Evolutionary conservation across 2,113 vertebrate species (phyloP), one percentile per base, ranked within the genome.

Genomic region (Heterotis niloticus): DNA sequence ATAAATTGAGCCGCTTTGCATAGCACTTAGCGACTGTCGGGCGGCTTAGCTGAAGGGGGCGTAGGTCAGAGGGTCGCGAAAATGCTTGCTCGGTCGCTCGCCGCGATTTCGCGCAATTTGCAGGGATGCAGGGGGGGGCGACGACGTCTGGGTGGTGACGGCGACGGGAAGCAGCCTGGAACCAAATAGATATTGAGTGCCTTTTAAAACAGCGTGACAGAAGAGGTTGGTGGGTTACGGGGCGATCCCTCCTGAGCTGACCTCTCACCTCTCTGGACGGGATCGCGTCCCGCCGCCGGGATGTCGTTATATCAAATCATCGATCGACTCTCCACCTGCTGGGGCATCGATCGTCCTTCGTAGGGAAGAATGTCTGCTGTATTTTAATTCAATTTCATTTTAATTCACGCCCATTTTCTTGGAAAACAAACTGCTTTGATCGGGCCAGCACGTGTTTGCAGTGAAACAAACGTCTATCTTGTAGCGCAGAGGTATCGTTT

Each of bases 1-100:
- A 92, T 89, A 91, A 91, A 93, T 84, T 79, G 89, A 89, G 88
- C 87, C 87, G 84, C 83, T 80, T 80, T 76, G 52, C 79, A 80
- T 80, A 77, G 64, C 77, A 81, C 88, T 88, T 92, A 89, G 90
- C 85, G 85, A 75, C 66, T 78, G 76, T 68, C 69, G 76, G 80
- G 81, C 81, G 83, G 88, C 82, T 87, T 7, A 84, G 86, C 83
- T 86, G 82, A 79, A 83, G 83, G 80, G 28, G 14, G 34, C 17
- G 73, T 62, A 34, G 80, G 28, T 82, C 80, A 77, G 81, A 65
- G 80, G 83, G 83, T 80, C 83, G 79, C 85, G 83, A 82, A 88
- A 81, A 81, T 78, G 80, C 78, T 64, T 44, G 84, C 84, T 84
- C 83, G 82, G 81, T 78, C 84, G 83, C 84, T 89, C 85, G 79